Conservation (phyloP, 2,888 invertebrate species). For the Philonicus albiceps region DNA sequence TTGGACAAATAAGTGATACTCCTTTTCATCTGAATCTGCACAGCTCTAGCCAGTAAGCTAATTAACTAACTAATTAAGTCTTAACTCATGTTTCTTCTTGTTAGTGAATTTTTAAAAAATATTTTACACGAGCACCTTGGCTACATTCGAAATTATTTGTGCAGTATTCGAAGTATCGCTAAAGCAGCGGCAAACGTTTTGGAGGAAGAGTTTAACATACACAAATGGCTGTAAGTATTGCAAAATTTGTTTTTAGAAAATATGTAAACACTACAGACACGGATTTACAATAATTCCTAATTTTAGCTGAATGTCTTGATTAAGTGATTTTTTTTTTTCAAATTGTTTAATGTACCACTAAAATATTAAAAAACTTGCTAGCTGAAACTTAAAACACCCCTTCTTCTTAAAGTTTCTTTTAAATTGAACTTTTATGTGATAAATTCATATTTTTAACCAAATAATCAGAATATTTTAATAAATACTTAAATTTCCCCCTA, state of each 20-base stretch:
- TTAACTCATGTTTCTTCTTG: neutral
- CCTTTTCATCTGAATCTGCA: neutral
- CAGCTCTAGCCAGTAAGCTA: neutral
- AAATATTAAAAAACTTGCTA: too few relatives aligned
- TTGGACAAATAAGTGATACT: neutral
- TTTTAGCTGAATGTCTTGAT: too few relatives aligned
- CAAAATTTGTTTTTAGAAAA: too few relatives aligned
- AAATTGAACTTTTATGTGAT: too few relatives aligned
- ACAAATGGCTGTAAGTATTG: neutral
- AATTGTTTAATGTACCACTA: too few relatives aligned
- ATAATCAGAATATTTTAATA: too few relatives aligned
- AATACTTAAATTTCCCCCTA: neutral
- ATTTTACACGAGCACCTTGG: neutral
- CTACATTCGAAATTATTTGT: neutral
- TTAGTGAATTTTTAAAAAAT: neutral
- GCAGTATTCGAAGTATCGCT: neutral
- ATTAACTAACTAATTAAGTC: neutral
- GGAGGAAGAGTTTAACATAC: neutral
- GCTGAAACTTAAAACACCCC: too few relatives aligned
- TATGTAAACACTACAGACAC: too few relatives aligned
- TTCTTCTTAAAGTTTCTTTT: too few relatives aligned
- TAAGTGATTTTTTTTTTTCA: too few relatives aligned
- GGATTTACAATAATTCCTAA: too few relatives aligned
- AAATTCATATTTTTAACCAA: too few relatives aligned
- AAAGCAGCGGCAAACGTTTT: neutral